A percentile compares a stretch with the other conserved stretches of the same genome.
phyloP scores from a whole-genome alignment of 2,113 vertebrate species.

The Oplegnathus fasciatus region DNA sequence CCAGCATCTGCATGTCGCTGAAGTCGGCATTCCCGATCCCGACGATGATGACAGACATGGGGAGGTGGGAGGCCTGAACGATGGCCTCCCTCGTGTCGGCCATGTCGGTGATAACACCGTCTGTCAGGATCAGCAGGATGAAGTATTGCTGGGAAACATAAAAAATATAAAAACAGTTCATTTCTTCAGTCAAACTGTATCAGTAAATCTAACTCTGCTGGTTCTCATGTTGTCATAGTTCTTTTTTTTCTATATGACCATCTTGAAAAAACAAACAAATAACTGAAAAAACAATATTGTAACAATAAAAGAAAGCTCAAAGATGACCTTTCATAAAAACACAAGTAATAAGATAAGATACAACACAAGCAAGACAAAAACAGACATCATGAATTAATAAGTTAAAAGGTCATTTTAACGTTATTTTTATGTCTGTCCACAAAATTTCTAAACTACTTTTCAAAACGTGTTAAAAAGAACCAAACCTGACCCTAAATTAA shows the following conservation, averaged over 20 bases:
- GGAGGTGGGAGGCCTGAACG: constrained; percentile 96
- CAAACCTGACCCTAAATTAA: not conserved
- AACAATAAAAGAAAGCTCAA: too few species aligned
- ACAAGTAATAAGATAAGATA: not conserved
- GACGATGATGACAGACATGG: constrained; percentile 98
- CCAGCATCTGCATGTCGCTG: constrained; percentile 98
- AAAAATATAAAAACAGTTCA: too few species aligned
- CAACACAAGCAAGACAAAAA: not conserved
- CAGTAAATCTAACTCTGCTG: not conserved
- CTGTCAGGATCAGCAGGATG: constrained; percentile 96
- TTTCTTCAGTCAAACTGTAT: not conserved
- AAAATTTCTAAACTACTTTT: not conserved
- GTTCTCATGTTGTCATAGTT: not conserved
- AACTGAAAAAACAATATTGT: too few species aligned
- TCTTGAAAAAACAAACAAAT: too few species aligned
- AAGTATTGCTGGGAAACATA: constrained; percentile 93
- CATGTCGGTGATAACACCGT: constrained; percentile 99
- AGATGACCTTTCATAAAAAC: too few species aligned
- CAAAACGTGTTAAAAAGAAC: not conserved
- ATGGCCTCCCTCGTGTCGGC: constrained; percentile 97
- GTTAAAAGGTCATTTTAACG: not conserved
- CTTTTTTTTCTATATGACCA: too few species aligned
- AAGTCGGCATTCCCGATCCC: constrained; percentile 96
- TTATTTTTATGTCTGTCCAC: not conserved
- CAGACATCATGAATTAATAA: not conserved